Conservation (phyloP, 1,140 invertebrate species). For the Neomicropteryx cornuta region DNA sequence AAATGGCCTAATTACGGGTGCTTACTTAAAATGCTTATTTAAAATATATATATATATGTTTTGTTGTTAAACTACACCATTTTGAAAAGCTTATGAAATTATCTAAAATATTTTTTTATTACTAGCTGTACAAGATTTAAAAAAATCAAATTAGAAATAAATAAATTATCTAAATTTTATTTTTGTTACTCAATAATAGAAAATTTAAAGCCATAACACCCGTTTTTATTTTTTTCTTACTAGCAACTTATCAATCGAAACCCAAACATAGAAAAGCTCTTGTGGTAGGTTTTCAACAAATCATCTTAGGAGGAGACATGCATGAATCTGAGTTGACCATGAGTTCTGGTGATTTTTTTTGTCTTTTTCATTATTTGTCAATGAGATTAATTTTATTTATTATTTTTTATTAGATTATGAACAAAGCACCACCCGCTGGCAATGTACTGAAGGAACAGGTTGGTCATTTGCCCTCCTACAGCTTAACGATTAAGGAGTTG, state of each 20-base stretch:
- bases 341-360: neutral
- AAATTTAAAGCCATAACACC: too few relatives aligned
- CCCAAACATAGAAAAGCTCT: too few relatives aligned
- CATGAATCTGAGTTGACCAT: neutral
- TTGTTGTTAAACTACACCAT: neutral
- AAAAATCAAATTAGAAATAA: too few relatives aligned
- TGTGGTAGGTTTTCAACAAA: too few relatives aligned
- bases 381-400: constrained; percentile 8
- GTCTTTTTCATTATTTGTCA: neutral
- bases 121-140: too few relatives aligned
- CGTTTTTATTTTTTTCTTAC: too few relatives aligned
- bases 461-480: constrained; percentile 30
- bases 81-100: neutral
- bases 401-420: constrained; percentile 41
- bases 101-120: too few relatives aligned
- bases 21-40: neutral
- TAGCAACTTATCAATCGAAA: too few relatives aligned
- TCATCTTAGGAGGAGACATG: neutral
- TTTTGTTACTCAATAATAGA: too few relatives aligned
- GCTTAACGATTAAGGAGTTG: constrained; percentile 20
- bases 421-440: constrained; percentile 32
- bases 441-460: constrained; percentile 33
- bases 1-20: neutral
- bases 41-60: neutral
- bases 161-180: too few relatives aligned